These are phyloP conservation scores for Heliothis subflexa DNA, from an alignment of 1,140 invertebrate genomes.

Conservation along the genomic window DNA sequence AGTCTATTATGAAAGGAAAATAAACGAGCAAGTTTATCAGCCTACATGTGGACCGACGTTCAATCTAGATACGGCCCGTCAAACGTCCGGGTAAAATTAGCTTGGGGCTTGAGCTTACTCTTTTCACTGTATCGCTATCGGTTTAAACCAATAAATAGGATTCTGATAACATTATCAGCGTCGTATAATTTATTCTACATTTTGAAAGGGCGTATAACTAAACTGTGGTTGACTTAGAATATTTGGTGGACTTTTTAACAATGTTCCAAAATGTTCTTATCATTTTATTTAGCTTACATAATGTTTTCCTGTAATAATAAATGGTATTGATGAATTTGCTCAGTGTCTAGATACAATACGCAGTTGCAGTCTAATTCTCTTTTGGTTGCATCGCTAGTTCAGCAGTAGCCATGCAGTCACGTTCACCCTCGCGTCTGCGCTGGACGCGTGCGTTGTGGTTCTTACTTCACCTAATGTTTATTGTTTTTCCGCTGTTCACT, in stretches of 20 bases:
- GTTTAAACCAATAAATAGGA: background rate
- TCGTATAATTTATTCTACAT: background rate
- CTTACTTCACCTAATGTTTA: conserved; percentile 48
- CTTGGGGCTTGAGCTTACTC: conserved; percentile 32
- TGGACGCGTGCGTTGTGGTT: conserved; percentile 61
- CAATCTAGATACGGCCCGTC: conserved; percentile 53
- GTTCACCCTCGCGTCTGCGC: conserved; percentile 58
- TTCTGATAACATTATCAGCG: background rate
- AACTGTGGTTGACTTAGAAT: background rate
- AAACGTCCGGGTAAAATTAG: conserved; percentile 57
- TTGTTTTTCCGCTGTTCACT: conserved; percentile 54
- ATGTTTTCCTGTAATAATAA: background rate
- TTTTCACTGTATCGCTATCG: conserved; percentile 18
- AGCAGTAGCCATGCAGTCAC: conserved; percentile 61
- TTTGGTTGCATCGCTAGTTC: conserved; percentile 50
- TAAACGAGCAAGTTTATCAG: conserved; percentile 25
- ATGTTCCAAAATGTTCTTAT: background rate
- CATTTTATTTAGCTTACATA: background rate
- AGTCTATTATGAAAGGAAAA: conserved; percentile 31
- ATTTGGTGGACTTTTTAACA: background rate
- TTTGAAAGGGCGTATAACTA: background rate
- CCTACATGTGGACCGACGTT: conserved; percentile 17
- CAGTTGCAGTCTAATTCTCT: conserved; percentile 49
- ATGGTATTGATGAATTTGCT: background rate
- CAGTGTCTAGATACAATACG: conserved; percentile 33